These are phyloP conservation scores for Zapornia atra DNA, from an alignment of 2,113 vertebrate genomes.

Conservation along the genomic window DNA sequence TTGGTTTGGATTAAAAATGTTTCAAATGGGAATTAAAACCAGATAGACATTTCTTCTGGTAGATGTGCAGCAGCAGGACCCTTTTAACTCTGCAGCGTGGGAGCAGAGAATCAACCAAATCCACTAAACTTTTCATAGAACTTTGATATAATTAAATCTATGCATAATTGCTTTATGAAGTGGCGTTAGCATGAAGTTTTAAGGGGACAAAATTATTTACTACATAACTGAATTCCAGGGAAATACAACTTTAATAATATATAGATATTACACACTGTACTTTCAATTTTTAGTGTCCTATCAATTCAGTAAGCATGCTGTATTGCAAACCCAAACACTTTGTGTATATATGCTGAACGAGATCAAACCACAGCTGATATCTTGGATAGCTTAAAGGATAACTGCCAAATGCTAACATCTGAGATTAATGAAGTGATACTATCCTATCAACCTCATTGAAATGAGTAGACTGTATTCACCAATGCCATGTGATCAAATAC, in stretches of 20 bases:
- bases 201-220: not conserved
- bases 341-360: fast-evolving
- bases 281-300: not conserved
- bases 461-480: not conserved
- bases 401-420: not conserved
- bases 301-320: not conserved
- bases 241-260: not conserved
- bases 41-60: not conserved
- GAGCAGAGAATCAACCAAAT: not conserved
- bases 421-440: not conserved
- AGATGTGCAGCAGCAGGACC: not conserved
- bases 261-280: not conserved
- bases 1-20: not conserved
- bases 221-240: not conserved
- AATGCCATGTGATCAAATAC: not conserved
- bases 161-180: not conserved
- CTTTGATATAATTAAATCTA: not conserved
- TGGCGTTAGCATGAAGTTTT: no score
- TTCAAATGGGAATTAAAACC: not conserved
- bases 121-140: not conserved
- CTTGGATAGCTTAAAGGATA: not conserved
- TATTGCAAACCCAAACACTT: not conserved
- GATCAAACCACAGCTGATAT: not conserved
- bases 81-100: not conserved
- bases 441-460: not conserved